Evolutionary conservation across 2,113 vertebrate species (phyloP).

Genomic region (Uria aalge): DNA sequence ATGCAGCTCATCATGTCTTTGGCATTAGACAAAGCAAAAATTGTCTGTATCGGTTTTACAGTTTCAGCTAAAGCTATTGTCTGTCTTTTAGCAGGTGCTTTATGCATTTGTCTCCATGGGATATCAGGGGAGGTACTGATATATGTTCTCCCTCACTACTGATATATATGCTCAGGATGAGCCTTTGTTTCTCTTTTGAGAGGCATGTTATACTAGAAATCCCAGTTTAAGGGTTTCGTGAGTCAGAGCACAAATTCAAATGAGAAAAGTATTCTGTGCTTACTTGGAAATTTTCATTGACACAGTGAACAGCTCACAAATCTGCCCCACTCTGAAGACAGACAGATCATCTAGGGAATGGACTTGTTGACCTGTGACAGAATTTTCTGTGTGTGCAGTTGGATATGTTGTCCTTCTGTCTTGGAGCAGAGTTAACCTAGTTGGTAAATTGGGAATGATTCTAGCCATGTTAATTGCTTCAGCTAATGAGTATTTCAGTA

Average conservation of each 20-base stretch:
- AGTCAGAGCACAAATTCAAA: neutral
- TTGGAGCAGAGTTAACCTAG: neutral
- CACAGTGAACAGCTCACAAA: neutral
- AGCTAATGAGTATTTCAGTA: neutral
- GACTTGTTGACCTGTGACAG: neutral
- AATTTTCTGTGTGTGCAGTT: neutral
- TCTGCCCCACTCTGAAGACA: neutral
- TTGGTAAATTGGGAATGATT: neutral
- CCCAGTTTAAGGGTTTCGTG: neutral
- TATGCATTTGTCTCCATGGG: neutral
- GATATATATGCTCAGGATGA: neutral
- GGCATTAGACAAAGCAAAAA: neutral
- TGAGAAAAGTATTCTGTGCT: neutral
- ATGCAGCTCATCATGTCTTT: neutral
- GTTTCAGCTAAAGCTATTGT: neutral
- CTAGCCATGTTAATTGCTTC: neutral
- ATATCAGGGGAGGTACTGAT: neutral
- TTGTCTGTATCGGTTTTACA: neutral
- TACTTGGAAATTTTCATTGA: neutral
- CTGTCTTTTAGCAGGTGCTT: neutral
- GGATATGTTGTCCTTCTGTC: neutral
- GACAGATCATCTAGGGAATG: neutral
- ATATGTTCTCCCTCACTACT: neutral
- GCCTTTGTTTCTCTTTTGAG: neutral
- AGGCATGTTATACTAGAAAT: neutral